Conservation (phyloP, 2,888 invertebrate species). For the Poecilobothrus nobilitatus region DNA sequence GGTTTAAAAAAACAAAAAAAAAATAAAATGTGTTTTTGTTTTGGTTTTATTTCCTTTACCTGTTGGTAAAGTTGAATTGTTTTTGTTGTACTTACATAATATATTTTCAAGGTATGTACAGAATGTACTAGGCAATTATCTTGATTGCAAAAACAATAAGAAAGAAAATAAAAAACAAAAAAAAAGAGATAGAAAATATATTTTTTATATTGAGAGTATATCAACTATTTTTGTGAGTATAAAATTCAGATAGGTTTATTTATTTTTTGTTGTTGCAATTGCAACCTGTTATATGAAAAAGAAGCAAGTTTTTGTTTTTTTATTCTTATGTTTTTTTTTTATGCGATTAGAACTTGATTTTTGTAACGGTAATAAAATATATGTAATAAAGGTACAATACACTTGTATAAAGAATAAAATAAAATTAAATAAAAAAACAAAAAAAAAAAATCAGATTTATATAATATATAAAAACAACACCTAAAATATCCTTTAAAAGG, state of each 20-base stretch:
- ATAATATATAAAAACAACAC: neutral
- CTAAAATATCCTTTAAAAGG: neutral
- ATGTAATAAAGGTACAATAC: conserved; percentile 3
- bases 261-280: neutral
- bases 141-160: neutral
- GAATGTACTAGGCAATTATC: conserved; percentile 6
- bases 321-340: too few relatives aligned
- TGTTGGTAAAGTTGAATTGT: neutral
- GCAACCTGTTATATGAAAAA: neutral
- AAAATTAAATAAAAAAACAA: neutral
- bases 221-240: neutral
- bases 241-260: neutral
- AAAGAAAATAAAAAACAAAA: too few relatives aligned
- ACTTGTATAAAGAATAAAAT: neutral
- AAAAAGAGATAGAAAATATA: too few relatives aligned
- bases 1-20: too few relatives aligned
- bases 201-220: neutral
- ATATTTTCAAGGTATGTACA: neutral
- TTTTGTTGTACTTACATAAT: neutral
- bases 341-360: neutral
- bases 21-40: neutral
- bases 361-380: conserved; percentile 6
- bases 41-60: neutral
- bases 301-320: neutral
- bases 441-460: neutral